Evolutionary conservation across 1,140 invertebrate species (phyloP).

Genomic region (Tribolium madens): DNA sequence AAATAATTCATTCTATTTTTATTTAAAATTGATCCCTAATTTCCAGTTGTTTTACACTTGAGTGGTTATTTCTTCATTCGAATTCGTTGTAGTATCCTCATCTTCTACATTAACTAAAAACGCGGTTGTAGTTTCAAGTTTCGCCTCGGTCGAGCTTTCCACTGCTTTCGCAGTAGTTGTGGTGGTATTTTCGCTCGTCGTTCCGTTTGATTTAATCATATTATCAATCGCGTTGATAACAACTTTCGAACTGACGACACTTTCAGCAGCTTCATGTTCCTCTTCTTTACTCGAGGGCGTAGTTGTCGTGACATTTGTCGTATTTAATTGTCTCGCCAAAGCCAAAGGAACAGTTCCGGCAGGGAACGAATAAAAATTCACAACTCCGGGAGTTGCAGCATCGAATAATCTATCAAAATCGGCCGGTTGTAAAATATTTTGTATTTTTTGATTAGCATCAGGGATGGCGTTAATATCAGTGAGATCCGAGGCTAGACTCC

Average conservation of each 20-base stretch:
- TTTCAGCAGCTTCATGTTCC: neutral
- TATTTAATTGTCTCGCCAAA: neutral
- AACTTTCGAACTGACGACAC: slow-evolving; percentile 23
- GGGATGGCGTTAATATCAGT: slow-evolving; percentile 22
- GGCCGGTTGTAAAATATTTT: slow-evolving; percentile 7
- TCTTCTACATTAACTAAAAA: slow-evolving; percentile 26
- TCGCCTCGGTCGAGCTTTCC: neutral
- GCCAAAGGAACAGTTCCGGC: slow-evolving; percentile 12
- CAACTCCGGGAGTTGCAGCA: neutral
- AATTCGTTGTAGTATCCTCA: slow-evolving; percentile 7
- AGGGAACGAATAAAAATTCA: slow-evolving; percentile 37
- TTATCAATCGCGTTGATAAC: neutral
- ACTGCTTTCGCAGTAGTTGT: neutral
- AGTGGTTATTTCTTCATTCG: slow-evolving; percentile 13
- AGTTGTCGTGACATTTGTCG: neutral
- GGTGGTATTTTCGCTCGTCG: slow-evolving; percentile 1
- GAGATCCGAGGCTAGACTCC: slow-evolving; percentile 44
- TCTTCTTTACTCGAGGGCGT: neutral
- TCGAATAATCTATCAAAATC: slow-evolving; percentile 39
- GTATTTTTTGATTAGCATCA: neutral
- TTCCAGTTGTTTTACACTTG: slow-evolving; percentile 23
- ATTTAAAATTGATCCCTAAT: neutral
- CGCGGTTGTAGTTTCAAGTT: neutral
- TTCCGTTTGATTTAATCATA: slow-evolving; percentile 14
- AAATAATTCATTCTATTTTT: slow-evolving; percentile 3